Conservation (phyloP, 2,113 vertebrate species). For the Ctenodactylus gundi region DNA sequence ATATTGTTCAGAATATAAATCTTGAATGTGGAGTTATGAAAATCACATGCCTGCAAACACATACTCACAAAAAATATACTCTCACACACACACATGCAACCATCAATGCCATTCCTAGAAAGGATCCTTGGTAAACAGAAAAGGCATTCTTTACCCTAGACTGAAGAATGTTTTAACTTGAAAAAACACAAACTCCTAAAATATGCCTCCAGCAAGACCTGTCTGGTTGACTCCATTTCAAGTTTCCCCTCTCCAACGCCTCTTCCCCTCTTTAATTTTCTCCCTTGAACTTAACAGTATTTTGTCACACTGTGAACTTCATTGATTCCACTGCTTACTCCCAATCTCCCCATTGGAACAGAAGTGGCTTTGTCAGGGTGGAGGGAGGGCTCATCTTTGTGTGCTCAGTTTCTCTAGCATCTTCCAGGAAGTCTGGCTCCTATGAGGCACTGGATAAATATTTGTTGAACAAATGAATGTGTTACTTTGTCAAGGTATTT, state of each 20-base stretch:
- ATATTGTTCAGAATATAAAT: not conserved
- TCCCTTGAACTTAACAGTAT: not conserved
- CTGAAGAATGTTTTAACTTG: constrained; percentile 10
- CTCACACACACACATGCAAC: not conserved
- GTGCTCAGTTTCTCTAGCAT: not conserved
- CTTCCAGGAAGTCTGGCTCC: constrained; percentile 8
- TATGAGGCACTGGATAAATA: constrained; percentile 37
- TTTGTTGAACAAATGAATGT: constrained; percentile 55
- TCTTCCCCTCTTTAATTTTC: not conserved
- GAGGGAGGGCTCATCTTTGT: not conserved
- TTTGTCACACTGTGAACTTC: not conserved
- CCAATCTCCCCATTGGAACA: not conserved
- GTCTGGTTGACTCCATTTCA: not conserved
- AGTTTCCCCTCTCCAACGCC: not conserved
- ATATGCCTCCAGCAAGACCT: not conserved
- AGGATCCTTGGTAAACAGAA: not conserved
- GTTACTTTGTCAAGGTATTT: constrained; percentile 45
- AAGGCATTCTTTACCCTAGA: not conserved
- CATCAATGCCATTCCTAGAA: not conserved
- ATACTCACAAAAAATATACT: not conserved
- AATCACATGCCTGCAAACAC: not conserved
- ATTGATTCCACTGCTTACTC: not conserved
- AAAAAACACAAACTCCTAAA: constrained; percentile 44
- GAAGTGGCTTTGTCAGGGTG: not conserved
- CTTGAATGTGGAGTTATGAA: not conserved